phyloP scores from a whole-genome alignment of 1,140 invertebrate genomes.

The Carposina sasakii region DNA sequence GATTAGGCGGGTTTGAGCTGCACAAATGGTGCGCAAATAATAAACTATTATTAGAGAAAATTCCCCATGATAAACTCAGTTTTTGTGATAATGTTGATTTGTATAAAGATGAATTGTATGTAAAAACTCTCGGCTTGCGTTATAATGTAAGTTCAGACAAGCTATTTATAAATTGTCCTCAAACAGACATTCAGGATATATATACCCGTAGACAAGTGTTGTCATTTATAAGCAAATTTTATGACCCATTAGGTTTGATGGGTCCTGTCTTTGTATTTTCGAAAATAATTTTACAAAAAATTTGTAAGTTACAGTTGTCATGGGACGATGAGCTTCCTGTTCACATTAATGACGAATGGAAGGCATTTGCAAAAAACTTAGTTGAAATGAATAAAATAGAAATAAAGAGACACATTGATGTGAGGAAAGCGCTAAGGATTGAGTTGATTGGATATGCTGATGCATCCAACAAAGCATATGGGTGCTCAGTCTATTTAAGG shows the following conservation, averaged over 20 bases:
- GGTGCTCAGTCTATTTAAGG: neutral
- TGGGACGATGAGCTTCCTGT: conserved; percentile 1
- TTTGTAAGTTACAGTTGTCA: neutral
- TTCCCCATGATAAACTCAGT: neutral
- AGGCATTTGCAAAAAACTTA: neutral
- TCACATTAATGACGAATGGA: neutral
- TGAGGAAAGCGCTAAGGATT: neutral
- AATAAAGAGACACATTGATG: neutral
- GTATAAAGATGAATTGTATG: neutral
- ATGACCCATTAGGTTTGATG: neutral
- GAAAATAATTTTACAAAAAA: neutral
- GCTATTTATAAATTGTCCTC: conserved; percentile 2
- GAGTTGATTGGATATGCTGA: neutral
- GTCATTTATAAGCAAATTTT: conserved; percentile 14
- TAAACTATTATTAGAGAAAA: neutral
- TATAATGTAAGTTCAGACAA: conserved; percentile 6
- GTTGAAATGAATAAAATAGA: neutral
- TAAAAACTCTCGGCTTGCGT: conserved; percentile 6
- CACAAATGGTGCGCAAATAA: conserved; percentile 13
- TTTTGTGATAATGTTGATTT: neutral
- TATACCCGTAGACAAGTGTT: conserved; percentile 20
- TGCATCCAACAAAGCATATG: neutral
- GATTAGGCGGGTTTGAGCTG: conserved; percentile 2
- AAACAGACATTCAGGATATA: neutral
- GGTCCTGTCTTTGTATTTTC: neutral